Conservation (phyloP, 2,113 vertebrate genomes). For the Callorhinus ursinus region DNA sequence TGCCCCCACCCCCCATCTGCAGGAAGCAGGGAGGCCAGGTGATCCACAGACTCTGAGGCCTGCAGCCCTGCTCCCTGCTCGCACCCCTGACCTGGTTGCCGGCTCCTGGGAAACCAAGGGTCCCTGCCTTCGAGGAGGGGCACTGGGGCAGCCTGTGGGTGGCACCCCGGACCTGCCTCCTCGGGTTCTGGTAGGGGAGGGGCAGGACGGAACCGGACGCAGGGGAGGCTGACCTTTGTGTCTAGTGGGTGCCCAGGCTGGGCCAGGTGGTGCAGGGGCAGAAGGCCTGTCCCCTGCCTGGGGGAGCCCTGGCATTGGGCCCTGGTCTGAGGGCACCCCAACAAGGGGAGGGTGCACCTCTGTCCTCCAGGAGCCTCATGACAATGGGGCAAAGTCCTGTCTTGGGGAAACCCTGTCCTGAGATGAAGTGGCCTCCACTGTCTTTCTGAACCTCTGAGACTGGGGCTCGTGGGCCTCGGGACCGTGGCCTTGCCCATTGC, state of each 20-base stretch:
- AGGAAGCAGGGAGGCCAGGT: neutral
- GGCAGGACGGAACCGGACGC: neutral
- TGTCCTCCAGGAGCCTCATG: neutral
- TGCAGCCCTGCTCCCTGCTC: neutral
- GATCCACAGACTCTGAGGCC: neutral
- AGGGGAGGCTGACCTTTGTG: neutral
- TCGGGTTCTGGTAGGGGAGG: neutral
- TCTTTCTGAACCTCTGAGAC: neutral
- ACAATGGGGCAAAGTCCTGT: neutral
- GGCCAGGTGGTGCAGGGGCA: neutral
- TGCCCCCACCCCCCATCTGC: no score
- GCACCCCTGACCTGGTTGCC: neutral
- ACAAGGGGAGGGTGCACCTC: neutral
- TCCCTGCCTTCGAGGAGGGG: neutral
- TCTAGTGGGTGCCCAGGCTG: fast-evolving
- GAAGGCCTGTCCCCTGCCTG: neutral
- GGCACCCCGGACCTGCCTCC: neutral
- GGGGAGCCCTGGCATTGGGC: neutral
- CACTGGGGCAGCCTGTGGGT: no score
- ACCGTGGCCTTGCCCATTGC: neutral
- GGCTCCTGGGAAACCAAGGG: neutral
- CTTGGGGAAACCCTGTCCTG: neutral
- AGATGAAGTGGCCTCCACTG: neutral
- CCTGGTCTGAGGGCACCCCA: neutral
- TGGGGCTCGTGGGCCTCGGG: fast-evolving